Evolutionary conservation across 37 sponge, comb jelly and placozoan genomes (phyloP), one percentile per base, ranked within the genome.

Genomic region (Mnemiopsis leidyi): DNA sequence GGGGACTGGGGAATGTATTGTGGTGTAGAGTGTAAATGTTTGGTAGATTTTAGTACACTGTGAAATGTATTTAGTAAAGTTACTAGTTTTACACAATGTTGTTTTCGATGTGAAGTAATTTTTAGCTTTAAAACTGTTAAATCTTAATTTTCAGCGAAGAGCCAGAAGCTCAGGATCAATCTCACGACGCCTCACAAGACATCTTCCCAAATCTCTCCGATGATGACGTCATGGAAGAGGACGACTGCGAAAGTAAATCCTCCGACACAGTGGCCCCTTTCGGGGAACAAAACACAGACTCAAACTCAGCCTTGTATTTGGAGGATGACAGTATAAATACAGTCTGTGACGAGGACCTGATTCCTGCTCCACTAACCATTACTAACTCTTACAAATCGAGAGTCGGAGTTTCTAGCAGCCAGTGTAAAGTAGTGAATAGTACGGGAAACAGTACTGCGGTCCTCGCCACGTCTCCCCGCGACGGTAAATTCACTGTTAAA

Each of bases 191-290:
- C 5, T 77, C 79, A 26, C 33, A 77, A 34, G 79, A 77, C 79
- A 77, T 77, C 26, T 77, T 77, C 36, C 79, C 79, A 3, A 32
- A 77, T 32, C 79, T 77, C 32, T 31, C 36, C 32, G 79, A 77
- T 32, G 36, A 77, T 13, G 79, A 34, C 61, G 61, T 48, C 13
- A 48, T 48, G 13, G 61, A 48, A 48, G 61, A 48, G 9, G 61
- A 48, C 61, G 61, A 48, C 61, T 18, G 13, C 61, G 61, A 48
- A 13, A 48, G 61, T 13, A 48, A 48, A 48, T 48, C 61, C 13
- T 48, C 61, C 13, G 61, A 48, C 61, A 48, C 61, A 13, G 61
- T 13, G 13, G 61, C 61, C 61, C 61, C 61, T 48, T 5, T 18
- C 13, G 61, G 13, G 61, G 61, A 48, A 48, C n/a, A n/a, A n/a